Percentiles rank a stretch among this genome's conserved stretches.
These are phyloP conservation scores for Loxodonta africana DNA, from an alignment of 2,113 vertebrate genomes.

Conservation along the genomic window DNA sequence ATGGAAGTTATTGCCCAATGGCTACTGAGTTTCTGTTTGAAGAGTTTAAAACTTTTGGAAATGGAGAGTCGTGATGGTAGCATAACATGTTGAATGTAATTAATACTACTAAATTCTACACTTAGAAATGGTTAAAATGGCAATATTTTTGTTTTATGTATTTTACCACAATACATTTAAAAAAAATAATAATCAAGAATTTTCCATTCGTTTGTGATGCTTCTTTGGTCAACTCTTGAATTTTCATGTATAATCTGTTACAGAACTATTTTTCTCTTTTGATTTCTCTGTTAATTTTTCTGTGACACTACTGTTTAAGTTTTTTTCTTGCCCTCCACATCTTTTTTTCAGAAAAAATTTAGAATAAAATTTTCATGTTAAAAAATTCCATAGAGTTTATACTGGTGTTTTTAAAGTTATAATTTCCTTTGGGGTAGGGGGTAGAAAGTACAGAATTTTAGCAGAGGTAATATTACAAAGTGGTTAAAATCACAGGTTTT, in stretches of 20 bases:
- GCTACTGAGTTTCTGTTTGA: too few species aligned
- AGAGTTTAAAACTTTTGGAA: too few species aligned
- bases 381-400: neutral
- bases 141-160: too few species aligned
- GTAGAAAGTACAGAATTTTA: neutral
- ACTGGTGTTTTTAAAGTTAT: neutral
- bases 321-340: neutral
- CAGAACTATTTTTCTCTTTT: constrained; percentile 14
- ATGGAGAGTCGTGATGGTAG: too few species aligned
- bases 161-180: too few species aligned
- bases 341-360: neutral
- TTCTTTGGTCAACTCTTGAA: constrained; percentile 2
- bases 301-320: neutral
- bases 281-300: neutral
- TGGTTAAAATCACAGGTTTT: neutral
- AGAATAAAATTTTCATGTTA: neutral
- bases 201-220: neutral
- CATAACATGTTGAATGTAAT: too few species aligned
- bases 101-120: too few species aligned
- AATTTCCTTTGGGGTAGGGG: neutral
- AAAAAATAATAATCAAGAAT: too few species aligned
- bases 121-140: too few species aligned
- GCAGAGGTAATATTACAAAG: neutral
- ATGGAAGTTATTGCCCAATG: too few species aligned
- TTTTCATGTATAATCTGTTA: neutral